Base-by-base conservation (phyloP, 2,888 invertebrate species). In the Ramazzottius varieornatus region DNA sequence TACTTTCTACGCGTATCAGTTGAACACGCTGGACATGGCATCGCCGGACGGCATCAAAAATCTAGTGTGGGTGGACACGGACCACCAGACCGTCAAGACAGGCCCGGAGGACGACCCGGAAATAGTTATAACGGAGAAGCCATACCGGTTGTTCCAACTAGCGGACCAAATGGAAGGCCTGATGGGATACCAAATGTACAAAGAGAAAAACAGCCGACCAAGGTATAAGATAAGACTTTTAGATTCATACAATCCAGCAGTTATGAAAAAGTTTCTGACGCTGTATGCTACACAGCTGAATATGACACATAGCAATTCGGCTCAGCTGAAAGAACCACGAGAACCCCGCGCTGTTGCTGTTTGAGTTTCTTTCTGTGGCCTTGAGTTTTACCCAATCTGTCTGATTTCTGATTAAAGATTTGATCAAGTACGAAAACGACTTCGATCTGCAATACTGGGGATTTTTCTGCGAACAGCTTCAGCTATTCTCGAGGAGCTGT, bases 1-100 rank as follows among this genome's bases (percentile, higher is more conserved):
- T 73, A 84, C 88, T 73, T 89, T 91, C 73, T 84, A 85, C 1
- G 81, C 88, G 29, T 82, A 86, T 67, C 89, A 93, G 76, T 78
- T 93, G 20, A 81, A 86, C 74, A 75, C 87, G 1, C 69, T 77
- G 73, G 77, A 78, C 69, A 80, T 81, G 0, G 73, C 71, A 20
- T 68, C 66, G 46, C 78, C 80, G 32, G 81, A 81, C 33, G 74
- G 74, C 32, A 74, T 79, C 0, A 86, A 83, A 73, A 93, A 93
- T 76, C 80, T 85, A 69, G 87, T 86, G 82, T 92, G 86, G 81
- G 81, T 82, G 71, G 70, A 73, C 32, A 67, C 68, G 16, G 81
- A 83, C 32, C 75, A 79, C 69, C 76, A 84, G 65, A 77, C 82
- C 69, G 73, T 89, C 32, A 88, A 84, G 71, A n/a, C n/a, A n/a